Conservation (phyloP, 2,888 invertebrate genomes). For the Escarpia spicata region DNA sequence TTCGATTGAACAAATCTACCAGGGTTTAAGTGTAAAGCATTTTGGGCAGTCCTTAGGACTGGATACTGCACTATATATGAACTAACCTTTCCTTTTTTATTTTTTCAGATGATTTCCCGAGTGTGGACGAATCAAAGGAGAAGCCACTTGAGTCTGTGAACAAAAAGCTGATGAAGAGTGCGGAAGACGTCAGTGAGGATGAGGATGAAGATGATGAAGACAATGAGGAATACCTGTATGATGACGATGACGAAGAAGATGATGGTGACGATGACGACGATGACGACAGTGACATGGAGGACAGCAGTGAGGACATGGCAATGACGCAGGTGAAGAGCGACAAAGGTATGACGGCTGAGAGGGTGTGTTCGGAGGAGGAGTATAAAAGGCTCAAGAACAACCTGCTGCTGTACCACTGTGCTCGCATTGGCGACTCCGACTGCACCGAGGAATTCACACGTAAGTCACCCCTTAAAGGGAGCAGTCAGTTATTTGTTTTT, state of each 20-base stretch:
- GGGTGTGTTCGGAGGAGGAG: slow-evolving; percentile 25
- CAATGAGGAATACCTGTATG: neutral
- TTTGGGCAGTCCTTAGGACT: too few relatives aligned
- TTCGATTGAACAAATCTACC: too few relatives aligned
- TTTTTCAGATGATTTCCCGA: neutral
- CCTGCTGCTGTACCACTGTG: slow-evolving; percentile 43
- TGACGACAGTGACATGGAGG: neutral
- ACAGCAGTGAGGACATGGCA: neutral
- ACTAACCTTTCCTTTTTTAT: neutral
- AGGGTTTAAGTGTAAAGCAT: too few relatives aligned
- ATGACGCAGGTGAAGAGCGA: neutral
- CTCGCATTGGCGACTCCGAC: slow-evolving; percentile 39
- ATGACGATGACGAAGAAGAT: neutral
- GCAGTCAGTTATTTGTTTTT: too few relatives aligned
- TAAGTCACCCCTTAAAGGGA: neutral
- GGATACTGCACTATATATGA: too few relatives aligned
- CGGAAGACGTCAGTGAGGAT: neutral
- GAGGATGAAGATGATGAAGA: neutral
- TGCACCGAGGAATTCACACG: slow-evolving; percentile 29
- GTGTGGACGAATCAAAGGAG: neutral
- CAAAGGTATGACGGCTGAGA: neutral
- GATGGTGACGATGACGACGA: neutral
- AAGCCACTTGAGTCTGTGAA: neutral
- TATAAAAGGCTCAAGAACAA: slow-evolving; percentile 40
- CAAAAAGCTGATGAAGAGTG: neutral